Conservation (phyloP, 1,140 invertebrate species). For the Ruditapes philippinarum region DNA sequence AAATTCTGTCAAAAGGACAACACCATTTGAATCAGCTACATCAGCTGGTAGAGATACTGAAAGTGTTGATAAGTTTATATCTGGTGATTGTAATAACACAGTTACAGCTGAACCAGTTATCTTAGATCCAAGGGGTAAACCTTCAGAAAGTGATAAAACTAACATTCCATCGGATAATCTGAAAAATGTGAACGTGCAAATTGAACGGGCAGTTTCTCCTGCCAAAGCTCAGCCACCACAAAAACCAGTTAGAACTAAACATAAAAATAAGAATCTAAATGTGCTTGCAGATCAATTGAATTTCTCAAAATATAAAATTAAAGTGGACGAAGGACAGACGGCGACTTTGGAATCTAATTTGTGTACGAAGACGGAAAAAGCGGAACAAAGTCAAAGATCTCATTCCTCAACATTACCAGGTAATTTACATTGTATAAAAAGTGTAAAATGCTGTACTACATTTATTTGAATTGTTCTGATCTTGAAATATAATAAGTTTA, state of each 20-base stretch:
- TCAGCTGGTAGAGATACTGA: background rate
- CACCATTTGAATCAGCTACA: background rate
- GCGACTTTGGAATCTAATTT: background rate
- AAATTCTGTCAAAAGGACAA: background rate
- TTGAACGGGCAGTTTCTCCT: background rate
- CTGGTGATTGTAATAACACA: background rate
- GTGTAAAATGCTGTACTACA: too few relatives aligned
- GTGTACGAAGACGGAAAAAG: background rate
- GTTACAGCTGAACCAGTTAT: slow-evolving; percentile 38
- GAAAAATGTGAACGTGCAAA: background rate
- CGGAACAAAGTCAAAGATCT: background rate
- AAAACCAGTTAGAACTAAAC: slow-evolving; percentile 51
- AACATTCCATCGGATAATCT: background rate
- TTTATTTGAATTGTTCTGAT: too few relatives aligned
- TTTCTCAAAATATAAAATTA: slow-evolving; percentile 58
- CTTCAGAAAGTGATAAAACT: background rate
- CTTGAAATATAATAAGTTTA: too few relatives aligned
- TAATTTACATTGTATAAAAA: too few relatives aligned
- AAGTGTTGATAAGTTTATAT: slow-evolving; percentile 26
- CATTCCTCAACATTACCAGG: background rate
- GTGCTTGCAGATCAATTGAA: slow-evolving; percentile 1
- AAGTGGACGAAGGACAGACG: background rate
- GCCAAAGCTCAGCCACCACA: slow-evolving; percentile 34
- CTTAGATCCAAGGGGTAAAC: background rate
- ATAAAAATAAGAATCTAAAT: slow-evolving; percentile 12